Evolutionary conservation across 2,113 vertebrate genomes (phyloP).

Genomic region (Circaetus gallicus): DNA sequence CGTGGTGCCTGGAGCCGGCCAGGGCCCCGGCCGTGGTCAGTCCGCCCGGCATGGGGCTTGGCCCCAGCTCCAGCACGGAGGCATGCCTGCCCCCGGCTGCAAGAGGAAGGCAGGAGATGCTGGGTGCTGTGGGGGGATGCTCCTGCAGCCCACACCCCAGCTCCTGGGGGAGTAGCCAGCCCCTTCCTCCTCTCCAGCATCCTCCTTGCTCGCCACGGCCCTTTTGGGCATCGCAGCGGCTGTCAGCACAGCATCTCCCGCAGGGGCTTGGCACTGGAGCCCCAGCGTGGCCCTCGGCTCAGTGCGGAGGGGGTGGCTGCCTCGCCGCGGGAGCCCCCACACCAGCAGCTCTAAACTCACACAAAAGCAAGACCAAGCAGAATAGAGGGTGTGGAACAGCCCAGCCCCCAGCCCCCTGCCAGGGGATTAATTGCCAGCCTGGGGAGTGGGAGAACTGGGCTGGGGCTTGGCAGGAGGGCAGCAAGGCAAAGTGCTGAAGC

Average conservation of each 20-base stretch:
- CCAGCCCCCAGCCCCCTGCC: background rate
- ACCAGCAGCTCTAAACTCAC: background rate
- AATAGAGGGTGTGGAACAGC: background rate
- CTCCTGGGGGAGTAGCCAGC: background rate
- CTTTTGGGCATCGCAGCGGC: background rate
- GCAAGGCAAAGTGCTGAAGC: background rate
- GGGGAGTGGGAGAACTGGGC: background rate
- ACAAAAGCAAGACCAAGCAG: background rate
- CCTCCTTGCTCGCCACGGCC: background rate
- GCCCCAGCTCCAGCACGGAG: background rate
- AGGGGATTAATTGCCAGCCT: background rate
- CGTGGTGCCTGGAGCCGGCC: background rate
- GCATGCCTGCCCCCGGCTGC: rapidly evolving
- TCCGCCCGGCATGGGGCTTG: background rate
- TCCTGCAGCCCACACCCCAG: background rate
- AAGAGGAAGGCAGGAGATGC: background rate
- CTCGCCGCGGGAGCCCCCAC: background rate
- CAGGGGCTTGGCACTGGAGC: background rate
- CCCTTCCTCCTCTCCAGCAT: background rate
- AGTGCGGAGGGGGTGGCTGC: background rate
- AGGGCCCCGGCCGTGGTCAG: background rate
- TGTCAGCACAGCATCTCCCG: rapidly evolving
- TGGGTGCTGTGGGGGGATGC: background rate
- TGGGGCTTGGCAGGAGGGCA: background rate
- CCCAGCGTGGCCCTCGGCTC: rapidly evolving